phyloP scores from a whole-genome alignment of 2,797 vertebrate genomes.

The Eutrigla gurnardus region DNA sequence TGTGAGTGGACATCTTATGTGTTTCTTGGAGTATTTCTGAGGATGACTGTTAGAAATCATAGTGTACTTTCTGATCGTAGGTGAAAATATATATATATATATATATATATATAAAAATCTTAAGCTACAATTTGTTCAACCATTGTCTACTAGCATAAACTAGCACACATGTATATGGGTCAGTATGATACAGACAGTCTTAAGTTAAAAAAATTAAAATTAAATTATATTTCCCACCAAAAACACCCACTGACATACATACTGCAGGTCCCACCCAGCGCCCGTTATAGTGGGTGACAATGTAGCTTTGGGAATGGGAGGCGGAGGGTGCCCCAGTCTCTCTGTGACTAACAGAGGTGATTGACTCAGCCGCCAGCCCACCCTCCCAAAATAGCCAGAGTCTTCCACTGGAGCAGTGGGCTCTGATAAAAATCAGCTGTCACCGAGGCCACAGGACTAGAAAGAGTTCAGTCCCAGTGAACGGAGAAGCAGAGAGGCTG shows the following conservation, averaged over 20 bases:
- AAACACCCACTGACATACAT: constrained; percentile 56
- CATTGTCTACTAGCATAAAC: background rate
- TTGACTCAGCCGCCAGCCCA: constrained; percentile 82
- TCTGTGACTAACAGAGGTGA: constrained; percentile 76
- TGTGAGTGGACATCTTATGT: background rate
- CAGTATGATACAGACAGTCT: too few species aligned
- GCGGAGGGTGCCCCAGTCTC: constrained; percentile 61
- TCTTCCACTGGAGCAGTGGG: constrained; percentile 73
- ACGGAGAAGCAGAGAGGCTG: constrained; percentile 39
- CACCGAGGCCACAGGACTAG: constrained; percentile 71
- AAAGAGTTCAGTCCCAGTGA: constrained; percentile 64
- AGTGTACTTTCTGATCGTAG: background rate
- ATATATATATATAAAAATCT: background rate
- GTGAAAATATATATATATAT: background rate
- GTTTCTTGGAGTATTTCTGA: background rate
- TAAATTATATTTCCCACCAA: constrained; percentile 11
- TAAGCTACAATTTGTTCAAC: background rate
- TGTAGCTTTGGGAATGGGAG: constrained; percentile 73
- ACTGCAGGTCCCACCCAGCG: constrained; percentile 60
- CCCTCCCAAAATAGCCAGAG: constrained; percentile 88
- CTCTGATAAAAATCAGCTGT: constrained; percentile 91
- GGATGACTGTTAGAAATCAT: background rate
- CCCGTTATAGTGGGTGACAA: constrained; percentile 75
- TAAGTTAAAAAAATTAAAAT: background rate
- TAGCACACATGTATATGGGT: background rate